Base-by-base conservation (phyloP, 23 tunicate genomes). In the Diplosoma virens region DNA sequence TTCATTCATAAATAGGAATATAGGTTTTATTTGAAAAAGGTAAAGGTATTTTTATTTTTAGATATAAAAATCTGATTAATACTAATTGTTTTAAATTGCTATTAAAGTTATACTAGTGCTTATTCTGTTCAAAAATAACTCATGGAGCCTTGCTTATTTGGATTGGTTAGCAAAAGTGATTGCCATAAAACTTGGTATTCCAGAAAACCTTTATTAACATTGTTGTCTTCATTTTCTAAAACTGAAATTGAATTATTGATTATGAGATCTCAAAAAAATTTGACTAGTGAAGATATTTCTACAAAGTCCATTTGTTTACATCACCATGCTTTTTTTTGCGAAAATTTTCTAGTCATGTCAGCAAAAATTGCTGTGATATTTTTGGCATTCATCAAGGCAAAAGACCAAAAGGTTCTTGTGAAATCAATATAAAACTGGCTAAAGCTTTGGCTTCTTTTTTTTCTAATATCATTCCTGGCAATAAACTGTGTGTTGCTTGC, bases 321-420 rank as follows among this genome's bases (percentile, higher is more conserved):
- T 29, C 69, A 61, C 18, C 69, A 61, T 61, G 69, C 69, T 29
- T 61, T 27, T 4, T 5, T 29, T 14, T 61, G 6, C 35, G 35
- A 61, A 61, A 61, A 61, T 61, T 61, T 61, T 5, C 35, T 6
- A 27, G 21, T 26, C 69, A 61, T 22, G 35, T 29, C 35, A 61
- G 69, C 35, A 61, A 29, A 61, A 61, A 61, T n/a, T 61, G 69
- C 18, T 61, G 69, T 29, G 35, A 61, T 61, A 61, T 61, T 26
- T 61, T 61, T 61, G 69, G 69, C 69, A 61, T 61, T 6, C 69
- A 61, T 29, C 17, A 61, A 61, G 69, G 69, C 35, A 61, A 61
- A 61, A 61, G 30, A 29, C 69, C 35, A 7, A 61, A 61, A 61
- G 35, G 35, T 61, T 61, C 18, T 4, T 22, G 69, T 26, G 35